Conservation (phyloP, 1,140 invertebrate genomes). For the Nephila pilipes region DNA sequence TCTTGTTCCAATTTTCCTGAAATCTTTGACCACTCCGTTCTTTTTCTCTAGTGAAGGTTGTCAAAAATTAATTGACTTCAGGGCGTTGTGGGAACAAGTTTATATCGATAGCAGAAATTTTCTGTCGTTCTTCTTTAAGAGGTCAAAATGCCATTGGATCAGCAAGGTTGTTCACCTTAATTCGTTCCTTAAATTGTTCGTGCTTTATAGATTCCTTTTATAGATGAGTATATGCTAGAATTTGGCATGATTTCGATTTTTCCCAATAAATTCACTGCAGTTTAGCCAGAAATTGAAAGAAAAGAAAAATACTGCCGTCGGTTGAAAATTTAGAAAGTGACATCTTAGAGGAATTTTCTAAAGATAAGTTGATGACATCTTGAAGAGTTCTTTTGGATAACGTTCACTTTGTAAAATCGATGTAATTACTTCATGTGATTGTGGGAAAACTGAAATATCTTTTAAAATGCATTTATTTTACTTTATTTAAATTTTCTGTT, state of each 20-base stretch:
- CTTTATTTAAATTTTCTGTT: too few species aligned
- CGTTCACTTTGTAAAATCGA: too few species aligned
- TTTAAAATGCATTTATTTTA: too few species aligned
- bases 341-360: too few species aligned
- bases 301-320: too few species aligned
- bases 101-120: conserved; percentile 21
- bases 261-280: too few species aligned
- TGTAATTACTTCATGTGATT: too few species aligned
- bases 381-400: too few species aligned
- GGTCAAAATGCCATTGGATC: conserved; percentile 29
- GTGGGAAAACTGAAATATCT: too few species aligned
- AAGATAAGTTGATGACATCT: too few species aligned
- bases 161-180: not conserved
- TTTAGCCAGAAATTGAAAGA: too few species aligned
- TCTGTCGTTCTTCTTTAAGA: not conserved
- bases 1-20: not conserved
- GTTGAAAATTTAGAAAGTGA: too few species aligned
- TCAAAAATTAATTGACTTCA: conserved; percentile 32
- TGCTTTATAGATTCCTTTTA: not conserved
- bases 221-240: not conserved
- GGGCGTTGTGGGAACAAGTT: conserved; percentile 28
- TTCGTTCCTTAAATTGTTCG: not conserved
- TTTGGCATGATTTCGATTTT: not conserved
- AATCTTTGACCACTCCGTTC: not conserved
- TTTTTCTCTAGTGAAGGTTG: not conserved